Conservation (phyloP, 2,113 vertebrate genomes). For the Scomber scombrus region DNA sequence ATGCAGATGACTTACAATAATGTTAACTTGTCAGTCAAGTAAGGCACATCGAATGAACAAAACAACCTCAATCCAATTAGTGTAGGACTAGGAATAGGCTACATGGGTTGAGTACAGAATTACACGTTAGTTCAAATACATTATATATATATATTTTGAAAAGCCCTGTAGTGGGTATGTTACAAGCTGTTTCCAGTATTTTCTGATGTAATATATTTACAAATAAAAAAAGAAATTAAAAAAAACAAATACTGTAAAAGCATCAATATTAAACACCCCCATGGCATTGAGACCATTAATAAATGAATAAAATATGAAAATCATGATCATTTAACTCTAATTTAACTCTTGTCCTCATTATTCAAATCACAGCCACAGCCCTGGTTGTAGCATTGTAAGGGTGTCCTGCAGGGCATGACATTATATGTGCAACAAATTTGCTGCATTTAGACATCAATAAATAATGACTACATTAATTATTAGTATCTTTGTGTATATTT, state of each 20-base stretch:
- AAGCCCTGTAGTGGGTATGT: not conserved
- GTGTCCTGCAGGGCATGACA: not conserved
- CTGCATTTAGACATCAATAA: constrained; percentile 32
- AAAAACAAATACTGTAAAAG: too few relatives aligned
- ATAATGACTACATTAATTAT: constrained; percentile 43
- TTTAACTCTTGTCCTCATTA: too few relatives aligned
- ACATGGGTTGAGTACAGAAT: not conserved
- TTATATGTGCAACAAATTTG: constrained; percentile 8
- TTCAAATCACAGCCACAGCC: not conserved
- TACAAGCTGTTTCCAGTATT: not conserved
- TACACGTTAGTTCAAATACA: too few relatives aligned
- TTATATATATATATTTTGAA: too few relatives aligned
- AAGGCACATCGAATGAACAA: too few relatives aligned
- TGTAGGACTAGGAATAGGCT: not conserved
- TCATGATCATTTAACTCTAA: not conserved
- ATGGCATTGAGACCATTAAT: not conserved
- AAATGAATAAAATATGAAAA: not conserved
- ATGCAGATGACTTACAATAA: too few relatives aligned
- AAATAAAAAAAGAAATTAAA: too few relatives aligned
- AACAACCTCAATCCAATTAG: too few relatives aligned
- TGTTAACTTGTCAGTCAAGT: too few relatives aligned
- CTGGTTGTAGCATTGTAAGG: not conserved
- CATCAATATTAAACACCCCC: too few relatives aligned
- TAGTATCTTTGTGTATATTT: constrained; percentile 10
- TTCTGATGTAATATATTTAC: too few relatives aligned